Conservation (phyloP, 2,888 invertebrate genomes). For the Leptodirus hochenwartii region DNA sequence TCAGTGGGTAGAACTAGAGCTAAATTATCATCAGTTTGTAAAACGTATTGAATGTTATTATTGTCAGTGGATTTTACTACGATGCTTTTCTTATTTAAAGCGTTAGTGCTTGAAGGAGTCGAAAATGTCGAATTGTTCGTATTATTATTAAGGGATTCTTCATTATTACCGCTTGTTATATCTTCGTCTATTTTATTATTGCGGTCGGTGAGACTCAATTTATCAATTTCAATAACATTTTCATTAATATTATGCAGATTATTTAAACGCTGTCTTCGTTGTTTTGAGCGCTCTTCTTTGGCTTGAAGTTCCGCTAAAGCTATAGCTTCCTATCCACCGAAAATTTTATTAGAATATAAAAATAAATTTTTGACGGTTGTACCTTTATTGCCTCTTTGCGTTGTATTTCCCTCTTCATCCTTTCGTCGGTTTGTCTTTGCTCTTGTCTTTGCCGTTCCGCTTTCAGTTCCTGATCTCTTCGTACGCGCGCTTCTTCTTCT, state of each 20-base stretch:
- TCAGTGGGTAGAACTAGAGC: no score
- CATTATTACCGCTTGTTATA: slow-evolving; percentile 8
- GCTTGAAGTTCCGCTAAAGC: slow-evolving; percentile 45
- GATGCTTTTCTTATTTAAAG: not conserved
- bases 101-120: not conserved
- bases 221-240: slow-evolving; percentile 19
- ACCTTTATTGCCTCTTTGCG: slow-evolving; percentile 57
- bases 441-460: slow-evolving; percentile 51
- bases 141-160: slow-evolving; percentile 11
- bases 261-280: slow-evolving; percentile 20
- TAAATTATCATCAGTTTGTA: slow-evolving; percentile 7
- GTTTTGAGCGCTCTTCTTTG: slow-evolving; percentile 30
- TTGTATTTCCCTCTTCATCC: slow-evolving; percentile 49
- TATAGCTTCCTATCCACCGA: no score
- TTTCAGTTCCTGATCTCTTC: slow-evolving; percentile 51
- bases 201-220: slow-evolving; percentile 9
- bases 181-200: no score
- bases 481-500: slow-evolving; percentile 61
- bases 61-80: slow-evolving; percentile 6
- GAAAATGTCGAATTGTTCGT: not conserved
- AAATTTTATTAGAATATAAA: no score
- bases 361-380: slow-evolving; percentile 63
- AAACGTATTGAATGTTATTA: not conserved
- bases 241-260: slow-evolving; percentile 27
- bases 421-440: slow-evolving; percentile 41